phyloP scores from a whole-genome alignment of 1,140 invertebrate genomes.

The Archivesica marissinica region DNA sequence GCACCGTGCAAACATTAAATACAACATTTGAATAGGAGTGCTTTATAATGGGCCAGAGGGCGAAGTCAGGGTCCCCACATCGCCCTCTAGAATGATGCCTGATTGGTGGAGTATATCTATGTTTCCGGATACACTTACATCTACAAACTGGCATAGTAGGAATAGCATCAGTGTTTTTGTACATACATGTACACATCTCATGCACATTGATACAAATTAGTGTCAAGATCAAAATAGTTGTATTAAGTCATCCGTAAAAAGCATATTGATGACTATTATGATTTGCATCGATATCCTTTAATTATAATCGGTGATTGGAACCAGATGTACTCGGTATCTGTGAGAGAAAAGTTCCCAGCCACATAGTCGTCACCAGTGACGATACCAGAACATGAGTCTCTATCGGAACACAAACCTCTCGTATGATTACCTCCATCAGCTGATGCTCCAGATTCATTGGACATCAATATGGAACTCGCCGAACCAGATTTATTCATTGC shows the following conservation, averaged over 20 bases:
- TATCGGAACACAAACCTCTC: too few relatives aligned
- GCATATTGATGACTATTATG: background rate
- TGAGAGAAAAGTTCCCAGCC: background rate
- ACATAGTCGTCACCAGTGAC: background rate
- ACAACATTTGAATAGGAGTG: too few relatives aligned
- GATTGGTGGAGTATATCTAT: too few relatives aligned
- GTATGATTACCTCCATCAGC: background rate
- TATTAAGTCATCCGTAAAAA: background rate
- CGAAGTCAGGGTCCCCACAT: too few relatives aligned
- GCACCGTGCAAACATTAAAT: too few relatives aligned
- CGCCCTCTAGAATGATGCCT: too few relatives aligned
- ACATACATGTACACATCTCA: too few relatives aligned
- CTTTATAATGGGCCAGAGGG: too few relatives aligned
- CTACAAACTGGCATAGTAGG: too few relatives aligned
- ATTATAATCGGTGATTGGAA: constrained; percentile 55
- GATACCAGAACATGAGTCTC: background rate
- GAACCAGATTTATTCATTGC: constrained; percentile 25
- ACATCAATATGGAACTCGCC: constrained; percentile 48
- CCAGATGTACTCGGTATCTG: constrained; percentile 53
- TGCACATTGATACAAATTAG: background rate
- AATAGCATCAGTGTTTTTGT: too few relatives aligned
- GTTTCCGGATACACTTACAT: too few relatives aligned
- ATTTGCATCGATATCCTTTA: constrained; percentile 55
- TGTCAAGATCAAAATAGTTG: background rate
- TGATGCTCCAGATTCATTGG: background rate